Evolutionary conservation across 2,113 vertebrate species (phyloP).

Genomic region (Gallinago jamesoni): DNA sequence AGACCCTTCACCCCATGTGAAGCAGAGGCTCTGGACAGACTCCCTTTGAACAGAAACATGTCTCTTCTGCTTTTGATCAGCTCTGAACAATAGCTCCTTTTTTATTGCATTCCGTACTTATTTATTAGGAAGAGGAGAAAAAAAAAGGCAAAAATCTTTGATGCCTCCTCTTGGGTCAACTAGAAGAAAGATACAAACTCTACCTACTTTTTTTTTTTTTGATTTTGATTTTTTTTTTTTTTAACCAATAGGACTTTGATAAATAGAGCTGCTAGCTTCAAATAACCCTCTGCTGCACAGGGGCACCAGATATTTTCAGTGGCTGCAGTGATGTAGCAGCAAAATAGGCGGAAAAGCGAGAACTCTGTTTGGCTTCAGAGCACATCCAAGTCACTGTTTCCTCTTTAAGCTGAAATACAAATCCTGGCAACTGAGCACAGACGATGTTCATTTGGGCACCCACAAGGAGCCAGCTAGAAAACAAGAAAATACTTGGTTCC

Average conservation of each 20-base stretch:
- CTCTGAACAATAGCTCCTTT: slow-evolving; percentile 1
- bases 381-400: background rate
- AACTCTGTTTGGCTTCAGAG: background rate
- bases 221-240: background rate
- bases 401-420: background rate
- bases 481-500: background rate
- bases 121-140: background rate
- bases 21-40: background rate
- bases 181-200: background rate
- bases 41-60: slow-evolving; percentile 20
- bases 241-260: background rate
- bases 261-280: background rate
- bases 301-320: background rate
- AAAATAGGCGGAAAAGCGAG: background rate
- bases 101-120: background rate
- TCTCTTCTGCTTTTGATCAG: slow-evolving; percentile 18
- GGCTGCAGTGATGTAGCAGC: background rate
- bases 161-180: background rate
- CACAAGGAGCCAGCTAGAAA: background rate
- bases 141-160: background rate
- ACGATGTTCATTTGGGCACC: background rate
- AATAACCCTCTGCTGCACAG: background rate
- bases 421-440: background rate
- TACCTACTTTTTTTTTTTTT: background rate
- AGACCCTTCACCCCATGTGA: background rate